These are phyloP conservation scores for Scaptomyza flava DNA, from an alignment of 2,888 invertebrate species.

Conservation along the genomic window DNA sequence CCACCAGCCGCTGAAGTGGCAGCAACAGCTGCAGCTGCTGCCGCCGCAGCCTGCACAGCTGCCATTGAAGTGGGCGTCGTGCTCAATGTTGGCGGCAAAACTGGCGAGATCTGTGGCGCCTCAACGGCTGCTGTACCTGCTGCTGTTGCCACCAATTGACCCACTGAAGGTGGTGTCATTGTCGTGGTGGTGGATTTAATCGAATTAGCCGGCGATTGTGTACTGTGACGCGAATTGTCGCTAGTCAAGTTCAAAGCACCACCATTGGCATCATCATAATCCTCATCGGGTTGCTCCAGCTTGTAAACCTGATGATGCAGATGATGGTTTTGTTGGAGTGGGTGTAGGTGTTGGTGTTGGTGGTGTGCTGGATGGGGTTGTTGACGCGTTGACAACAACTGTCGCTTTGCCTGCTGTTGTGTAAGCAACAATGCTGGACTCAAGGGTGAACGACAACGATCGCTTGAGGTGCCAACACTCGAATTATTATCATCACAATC, in stretches of 20 bases:
- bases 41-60: slow-evolving; percentile 22
- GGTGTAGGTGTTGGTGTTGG: slow-evolving; percentile 51
- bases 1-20: slow-evolving; percentile 53
- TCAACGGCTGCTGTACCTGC: not conserved
- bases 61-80: slow-evolving; percentile 56
- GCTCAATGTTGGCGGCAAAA: slow-evolving; percentile 29
- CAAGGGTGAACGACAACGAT: slow-evolving; percentile 83
- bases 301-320: slow-evolving; percentile 62
- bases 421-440: slow-evolving; percentile 75
- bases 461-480: slow-evolving; percentile 83
- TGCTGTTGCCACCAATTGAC: slow-evolving; percentile 21
- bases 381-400: slow-evolving; percentile 50
- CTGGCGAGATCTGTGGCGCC: slow-evolving; percentile 51
- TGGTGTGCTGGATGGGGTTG: slow-evolving; percentile 72
- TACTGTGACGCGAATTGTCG: slow-evolving; percentile 82
- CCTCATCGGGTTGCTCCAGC: slow-evolving; percentile 63
- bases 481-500: slow-evolving; percentile 84
- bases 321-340: slow-evolving; percentile 48
- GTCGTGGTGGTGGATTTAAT: slow-evolving; percentile 47
- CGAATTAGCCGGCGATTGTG: slow-evolving; percentile 78
- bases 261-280: slow-evolving; percentile 79
- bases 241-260: slow-evolving; percentile 83
- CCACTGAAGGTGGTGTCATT: slow-evolving; percentile 42
- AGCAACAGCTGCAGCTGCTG: slow-evolving; percentile 50
- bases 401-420: slow-evolving; percentile 71